Base-by-base conservation (phyloP, 2,797 vertebrate genomes). In the Phrynocephalus guinanensis region DNA sequence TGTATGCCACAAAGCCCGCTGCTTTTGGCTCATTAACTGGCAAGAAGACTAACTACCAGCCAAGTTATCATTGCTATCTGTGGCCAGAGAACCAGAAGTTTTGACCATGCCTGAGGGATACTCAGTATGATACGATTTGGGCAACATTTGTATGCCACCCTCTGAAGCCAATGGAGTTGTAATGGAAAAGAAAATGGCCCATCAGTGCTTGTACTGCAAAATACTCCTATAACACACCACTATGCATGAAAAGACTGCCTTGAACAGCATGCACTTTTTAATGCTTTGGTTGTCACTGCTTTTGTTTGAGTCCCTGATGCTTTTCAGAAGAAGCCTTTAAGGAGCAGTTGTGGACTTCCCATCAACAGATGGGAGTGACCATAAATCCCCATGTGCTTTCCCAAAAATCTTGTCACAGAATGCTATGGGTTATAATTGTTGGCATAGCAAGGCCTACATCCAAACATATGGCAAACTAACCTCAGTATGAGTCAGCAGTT, bases 291-390 rank as follows among this genome's bases (percentile, higher is more conserved):
- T 72, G 38, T 15, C 79, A 85, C 79, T 60, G 83, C 20, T 30
- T 79, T 63, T 91, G 79, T 68, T 91, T 77, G 48, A 82, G 63
- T 81, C 71, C 63, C 70, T 44, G 90, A 82, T 30, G 75, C 28
- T 78, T 79, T 81, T 48, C 52, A 66, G 89, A 90, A 89, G 87
- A 82, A 93, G 87, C 66, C 44, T 89, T 83, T 88, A 76, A 87
- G 0, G 87, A 89, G 92, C 79, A 77, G 82, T 20, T 90, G 88
- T 91, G 89, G 89, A 80, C 71, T 80, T 30, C 82, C 87, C 38
- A 44, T 85, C 85, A 91, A 91, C 92, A 92, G 70, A 88, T 72
- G 90, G 79, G 79, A 91, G 15, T 1, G 82, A 38, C 24, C 87
- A 76, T 13, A 83, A 83, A 85, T 77, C 76, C 92, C 56, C 66